These are phyloP conservation scores for Strongylocentrotus purpuratus DNA, from an alignment of 35 echinoderm and acorn worm genomes.

Conservation along the genomic window DNA sequence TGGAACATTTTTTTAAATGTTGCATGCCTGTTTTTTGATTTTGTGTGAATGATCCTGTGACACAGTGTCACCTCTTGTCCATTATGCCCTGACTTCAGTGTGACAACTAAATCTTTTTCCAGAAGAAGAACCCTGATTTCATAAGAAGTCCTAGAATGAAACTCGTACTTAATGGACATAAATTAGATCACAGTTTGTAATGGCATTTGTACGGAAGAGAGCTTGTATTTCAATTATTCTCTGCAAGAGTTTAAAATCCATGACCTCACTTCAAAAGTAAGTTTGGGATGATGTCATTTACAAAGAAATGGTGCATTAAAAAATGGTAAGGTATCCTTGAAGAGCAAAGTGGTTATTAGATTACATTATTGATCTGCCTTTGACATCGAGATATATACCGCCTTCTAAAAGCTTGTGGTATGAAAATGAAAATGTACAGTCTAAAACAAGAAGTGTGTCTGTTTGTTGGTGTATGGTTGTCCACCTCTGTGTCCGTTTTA, in stretches of 20 bases:
- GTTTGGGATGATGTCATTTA: background rate
- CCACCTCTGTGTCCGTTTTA: background rate
- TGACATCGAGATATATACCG: background rate
- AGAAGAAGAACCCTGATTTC: background rate
- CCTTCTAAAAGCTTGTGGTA: background rate
- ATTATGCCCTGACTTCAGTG: background rate
- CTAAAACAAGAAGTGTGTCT: background rate
- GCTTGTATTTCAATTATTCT: constrained; percentile 11
- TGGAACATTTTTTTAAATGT: too few relatives aligned
- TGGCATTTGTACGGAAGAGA: background rate
- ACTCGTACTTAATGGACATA: background rate
- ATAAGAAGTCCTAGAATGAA: background rate
- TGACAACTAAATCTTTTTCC: background rate
- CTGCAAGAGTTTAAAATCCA: background rate
- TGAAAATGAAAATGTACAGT: background rate
- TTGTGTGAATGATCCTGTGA: background rate
- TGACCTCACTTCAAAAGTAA: background rate
- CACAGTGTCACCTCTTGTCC: background rate
- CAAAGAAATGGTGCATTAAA: background rate
- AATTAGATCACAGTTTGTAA: background rate
- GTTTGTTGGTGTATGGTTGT: background rate
- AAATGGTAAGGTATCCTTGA: background rate
- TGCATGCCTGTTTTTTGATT: background rate
- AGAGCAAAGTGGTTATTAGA: constrained; percentile 11
- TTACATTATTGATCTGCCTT: background rate